Evolutionary conservation across 2,113 vertebrate species (phyloP), one percentile per base, ranked within the genome.

Genomic region (Recurvirostra avosetta): DNA sequence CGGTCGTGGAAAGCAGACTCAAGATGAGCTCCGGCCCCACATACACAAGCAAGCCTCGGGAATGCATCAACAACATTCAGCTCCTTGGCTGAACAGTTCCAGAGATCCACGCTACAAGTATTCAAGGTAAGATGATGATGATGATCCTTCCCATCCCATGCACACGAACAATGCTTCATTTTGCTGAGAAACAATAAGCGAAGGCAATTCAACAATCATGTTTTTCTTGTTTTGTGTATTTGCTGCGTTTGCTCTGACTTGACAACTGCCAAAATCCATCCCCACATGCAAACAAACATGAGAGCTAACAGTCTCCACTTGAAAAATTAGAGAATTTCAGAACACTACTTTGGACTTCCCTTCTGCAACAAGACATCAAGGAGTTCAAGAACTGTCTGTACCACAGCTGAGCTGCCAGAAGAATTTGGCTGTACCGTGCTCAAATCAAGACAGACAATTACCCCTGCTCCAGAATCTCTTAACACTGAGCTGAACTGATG

Each of bases 351-450:
- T 70, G 74, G 75, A 86, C 59, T 85, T 84, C 58, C 49, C 50
- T 73, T 74, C 75, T 78, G 76, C 85, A 95, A 53, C 20, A 63
- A 53, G 10, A 15, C 52, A 83, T 32, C 66, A 34, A 76, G 70
- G 53, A 95, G 91, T 89, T 97, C 67, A 89, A 72, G 90, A 89
- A 86, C 77, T 85, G 45, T 30, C 70, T 82, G 89, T 77, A 66
- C 87, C 50, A 61, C 22, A n/a, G 87, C 73, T 72, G 84, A 80
- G 75, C 79, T 89, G 93, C 84, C 6, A 93, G 84, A 92, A 96
- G 63, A 68, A 68, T 77, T 79, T 90, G 83, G 71, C 86, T 73
- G 47, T 13, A 78, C 30, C 1, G 0, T 50, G 66, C 86, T 95
- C 85, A 88, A 62, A n/a, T 34, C 30, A 61, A 77, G 75, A 53